Conservation (phyloP, 2,797 vertebrate genomes). For the Staurois parvus region DNA sequence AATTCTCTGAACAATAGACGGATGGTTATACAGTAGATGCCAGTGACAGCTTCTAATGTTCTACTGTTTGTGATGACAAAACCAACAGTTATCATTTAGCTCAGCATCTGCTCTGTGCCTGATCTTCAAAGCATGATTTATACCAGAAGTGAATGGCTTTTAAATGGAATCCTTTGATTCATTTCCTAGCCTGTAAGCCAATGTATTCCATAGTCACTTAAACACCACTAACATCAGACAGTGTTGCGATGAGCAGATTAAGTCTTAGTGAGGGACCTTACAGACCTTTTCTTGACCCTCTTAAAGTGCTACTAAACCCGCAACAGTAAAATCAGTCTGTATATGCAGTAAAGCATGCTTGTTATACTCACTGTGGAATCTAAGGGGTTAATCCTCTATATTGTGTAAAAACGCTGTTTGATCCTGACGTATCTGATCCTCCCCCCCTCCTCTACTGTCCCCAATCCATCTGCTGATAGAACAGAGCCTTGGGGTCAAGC, state of each 20-base stretch:
- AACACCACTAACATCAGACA: conserved; percentile 42
- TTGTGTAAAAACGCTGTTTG: too few relatives aligned
- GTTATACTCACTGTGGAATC: too few relatives aligned
- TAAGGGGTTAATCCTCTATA: too few relatives aligned
- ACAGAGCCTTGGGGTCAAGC: too few relatives aligned
- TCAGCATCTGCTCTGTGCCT: conserved; percentile 18
- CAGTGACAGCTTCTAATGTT: conserved; percentile 28
- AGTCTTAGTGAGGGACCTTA: background rate
- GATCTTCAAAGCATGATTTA: conserved; percentile 44
- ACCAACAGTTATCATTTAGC: conserved; percentile 44
- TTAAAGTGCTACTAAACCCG: too few relatives aligned
- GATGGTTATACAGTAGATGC: conserved; percentile 2
- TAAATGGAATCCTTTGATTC: conserved; percentile 43
- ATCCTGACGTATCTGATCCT: too few relatives aligned
- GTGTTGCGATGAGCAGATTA: conserved; percentile 23
- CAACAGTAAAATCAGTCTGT: too few relatives aligned
- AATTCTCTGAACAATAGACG: conserved; percentile 19
- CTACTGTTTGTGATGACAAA: conserved; percentile 49
- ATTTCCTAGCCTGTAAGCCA: conserved; percentile 46
- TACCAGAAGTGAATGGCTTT: conserved; percentile 27
- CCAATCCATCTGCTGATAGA: too few relatives aligned
- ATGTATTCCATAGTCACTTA: conserved; percentile 39
- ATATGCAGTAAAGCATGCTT: too few relatives aligned
- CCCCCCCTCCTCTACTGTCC: too few relatives aligned
- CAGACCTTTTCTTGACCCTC: too few relatives aligned